Evolutionary conservation across 2,888 invertebrate genomes (phyloP).

Genomic region (Rhopalosiphum nymphaeae): DNA sequence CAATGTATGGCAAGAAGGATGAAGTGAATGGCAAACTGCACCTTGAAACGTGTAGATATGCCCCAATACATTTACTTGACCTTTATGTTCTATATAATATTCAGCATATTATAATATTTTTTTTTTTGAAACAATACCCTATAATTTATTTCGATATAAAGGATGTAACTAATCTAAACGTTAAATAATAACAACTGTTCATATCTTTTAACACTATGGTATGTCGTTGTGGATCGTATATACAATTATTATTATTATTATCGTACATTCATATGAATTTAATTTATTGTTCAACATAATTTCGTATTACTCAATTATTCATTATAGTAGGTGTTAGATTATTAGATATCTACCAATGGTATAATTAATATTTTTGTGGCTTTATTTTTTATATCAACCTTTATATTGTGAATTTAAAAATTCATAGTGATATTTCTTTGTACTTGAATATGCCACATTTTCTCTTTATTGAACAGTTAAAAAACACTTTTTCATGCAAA

Average conservation of each 20-base stretch:
- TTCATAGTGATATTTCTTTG: not conserved
- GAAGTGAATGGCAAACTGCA: not conserved
- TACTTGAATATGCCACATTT: not conserved
- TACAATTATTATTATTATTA: not conserved
- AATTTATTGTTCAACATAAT: not conserved
- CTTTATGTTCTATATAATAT: not conserved
- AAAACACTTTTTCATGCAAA: not conserved
- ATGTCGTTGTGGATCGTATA: not conserved
- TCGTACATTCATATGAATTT: not conserved
- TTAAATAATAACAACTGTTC: not conserved
- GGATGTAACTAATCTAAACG: not conserved
- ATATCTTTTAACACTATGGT: not conserved
- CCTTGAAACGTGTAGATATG: constrained; percentile 25
- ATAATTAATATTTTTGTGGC: not conserved
- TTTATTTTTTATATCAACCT: not conserved
- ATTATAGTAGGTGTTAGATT: not conserved
- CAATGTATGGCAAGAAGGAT: not conserved
- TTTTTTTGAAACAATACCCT: not conserved
- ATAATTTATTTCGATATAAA: not conserved
- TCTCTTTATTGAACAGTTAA: not conserved
- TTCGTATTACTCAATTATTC: not conserved
- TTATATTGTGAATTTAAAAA: not conserved
- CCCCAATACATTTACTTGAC: not conserved
- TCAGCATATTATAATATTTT: too few relatives aligned
- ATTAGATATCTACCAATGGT: not conserved